Conservation (phyloP, 2,113 vertebrate genomes). For the Lophius piscatorius region DNA sequence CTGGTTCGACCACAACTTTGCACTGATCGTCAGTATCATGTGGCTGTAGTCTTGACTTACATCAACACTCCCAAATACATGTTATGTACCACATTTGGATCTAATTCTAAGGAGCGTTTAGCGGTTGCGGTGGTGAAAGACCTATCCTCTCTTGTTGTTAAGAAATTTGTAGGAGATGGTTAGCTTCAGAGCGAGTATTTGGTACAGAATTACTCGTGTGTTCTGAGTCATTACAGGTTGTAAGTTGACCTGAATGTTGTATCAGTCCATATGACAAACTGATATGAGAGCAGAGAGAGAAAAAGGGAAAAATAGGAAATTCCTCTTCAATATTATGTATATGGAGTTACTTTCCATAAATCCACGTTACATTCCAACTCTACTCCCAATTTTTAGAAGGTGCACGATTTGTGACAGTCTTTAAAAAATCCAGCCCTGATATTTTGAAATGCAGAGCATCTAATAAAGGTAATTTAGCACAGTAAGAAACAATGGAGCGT, state of each 20-base stretch:
- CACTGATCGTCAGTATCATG: slow-evolving; percentile 73
- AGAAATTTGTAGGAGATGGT: slow-evolving; percentile 69
- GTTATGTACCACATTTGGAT: slow-evolving; percentile 74
- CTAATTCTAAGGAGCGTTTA: slow-evolving; percentile 68
- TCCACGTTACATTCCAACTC: neutral
- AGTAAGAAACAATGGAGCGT: neutral
- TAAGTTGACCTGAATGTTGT: slow-evolving; percentile 4
- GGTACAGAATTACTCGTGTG: slow-evolving; percentile 34
- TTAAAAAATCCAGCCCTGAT: neutral
- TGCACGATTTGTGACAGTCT: neutral
- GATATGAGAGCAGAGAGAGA: slow-evolving; percentile 13
- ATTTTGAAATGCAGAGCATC: neutral
- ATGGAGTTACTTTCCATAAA: too few relatives aligned
- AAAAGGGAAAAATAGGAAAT: too few relatives aligned
- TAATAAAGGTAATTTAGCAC: neutral
- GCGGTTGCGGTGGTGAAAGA: slow-evolving; percentile 69
- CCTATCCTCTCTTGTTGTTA: slow-evolving; percentile 64
- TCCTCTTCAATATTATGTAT: too few relatives aligned
- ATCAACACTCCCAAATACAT: slow-evolving; percentile 67
- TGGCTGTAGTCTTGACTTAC: slow-evolving; percentile 68
- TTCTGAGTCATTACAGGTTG: slow-evolving; percentile 26
- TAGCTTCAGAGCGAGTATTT: slow-evolving; percentile 39
- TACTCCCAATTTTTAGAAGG: neutral
- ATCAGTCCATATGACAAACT: too few relatives aligned
- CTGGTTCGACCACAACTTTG: slow-evolving; percentile 69